Evolutionary conservation across 1,140 invertebrate genomes (phyloP).

Genomic region (Drosophila sp.): DNA sequence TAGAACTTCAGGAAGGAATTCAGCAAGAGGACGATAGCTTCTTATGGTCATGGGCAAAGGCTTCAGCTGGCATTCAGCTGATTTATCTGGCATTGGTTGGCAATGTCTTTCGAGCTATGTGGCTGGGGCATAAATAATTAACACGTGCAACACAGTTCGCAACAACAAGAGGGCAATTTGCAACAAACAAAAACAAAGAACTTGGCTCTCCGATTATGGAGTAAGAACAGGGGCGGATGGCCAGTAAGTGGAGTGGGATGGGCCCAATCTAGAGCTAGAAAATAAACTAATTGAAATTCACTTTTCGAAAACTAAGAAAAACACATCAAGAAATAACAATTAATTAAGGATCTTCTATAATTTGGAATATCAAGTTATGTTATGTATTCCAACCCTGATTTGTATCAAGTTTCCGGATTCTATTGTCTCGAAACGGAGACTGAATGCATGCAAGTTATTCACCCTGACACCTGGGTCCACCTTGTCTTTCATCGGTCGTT

Average conservation of each 20-base stretch:
- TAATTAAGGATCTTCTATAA: too few relatives aligned
- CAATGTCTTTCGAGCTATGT: conserved; percentile 30
- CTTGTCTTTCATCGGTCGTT: conserved; percentile 28
- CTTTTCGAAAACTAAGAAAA: too few relatives aligned
- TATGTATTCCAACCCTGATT: neutral
- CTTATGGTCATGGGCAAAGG: conserved; percentile 34
- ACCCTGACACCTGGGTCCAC: neutral
- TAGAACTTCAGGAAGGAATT: conserved; percentile 56
- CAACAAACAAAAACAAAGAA: neutral
- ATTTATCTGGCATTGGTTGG: conserved; percentile 29
- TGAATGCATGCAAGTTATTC: neutral
- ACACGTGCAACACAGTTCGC: conserved; percentile 64
- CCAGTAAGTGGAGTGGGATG: neutral
- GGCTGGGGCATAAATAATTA: conserved; percentile 68
- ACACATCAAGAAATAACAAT: too few relatives aligned
- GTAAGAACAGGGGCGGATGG: neutral
- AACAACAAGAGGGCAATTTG: neutral
- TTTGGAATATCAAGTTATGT: too few relatives aligned
- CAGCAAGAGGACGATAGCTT: conserved; percentile 43
- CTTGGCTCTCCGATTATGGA: neutral
- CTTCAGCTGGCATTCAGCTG: conserved; percentile 28
- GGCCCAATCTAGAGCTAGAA: neutral
- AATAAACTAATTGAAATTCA: too few relatives aligned
- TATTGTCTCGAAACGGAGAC: conserved; percentile 1
- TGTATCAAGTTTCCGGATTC: neutral